Evolutionary conservation across 1,140 invertebrate species (phyloP), one percentile per base, ranked within the genome.

Genomic region (Cydia fagiglandana): DNA sequence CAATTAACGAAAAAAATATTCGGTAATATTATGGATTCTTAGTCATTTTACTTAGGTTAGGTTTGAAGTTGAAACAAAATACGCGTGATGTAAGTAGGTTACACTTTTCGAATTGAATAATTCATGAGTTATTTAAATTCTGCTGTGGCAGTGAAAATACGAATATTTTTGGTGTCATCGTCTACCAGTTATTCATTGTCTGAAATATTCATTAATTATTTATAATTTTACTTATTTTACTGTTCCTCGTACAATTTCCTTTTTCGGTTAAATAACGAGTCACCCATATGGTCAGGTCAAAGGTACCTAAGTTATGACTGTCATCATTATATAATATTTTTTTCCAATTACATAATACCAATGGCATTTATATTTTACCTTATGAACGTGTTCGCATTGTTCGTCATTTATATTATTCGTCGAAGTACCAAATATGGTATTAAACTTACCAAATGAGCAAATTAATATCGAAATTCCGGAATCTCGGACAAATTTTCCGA

Each of bases 71-170:
- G 30, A 20, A 41, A 38, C 66, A n/a, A 41, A 70, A 70, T 70
- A n/a, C 66, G 66, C 34, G 34, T 70, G 34, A 17, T 70, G 66
- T 70, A 70, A 70, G 66, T 70, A 41, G 66, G 66, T 70, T 70
- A 41, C 7, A 70, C 66, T 70, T 70, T 70, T 70, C 30, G 20
- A 70, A 70, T 45, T 70, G 28, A 70, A 70, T 70, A 38, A 70
- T 70, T 41, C 66, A 70, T 70, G 34, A 70, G 66, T 45, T 70
- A 45, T 38, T 70, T 38, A 17, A 70, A 70, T 38, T 45, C 66
- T 0, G 66, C 66, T 7, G 30, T 70, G 64, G 38, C 66, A 70
- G 66, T 17, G 66, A 45, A 68, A 68, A 70, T 17, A 70, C 30
- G 34, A 70, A 38, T 70, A 38, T 38, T 45, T 68, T 70, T 38